Evolutionary conservation across 2,113 vertebrate genomes (phyloP).

Genomic region (Sus scrofa): DNA sequence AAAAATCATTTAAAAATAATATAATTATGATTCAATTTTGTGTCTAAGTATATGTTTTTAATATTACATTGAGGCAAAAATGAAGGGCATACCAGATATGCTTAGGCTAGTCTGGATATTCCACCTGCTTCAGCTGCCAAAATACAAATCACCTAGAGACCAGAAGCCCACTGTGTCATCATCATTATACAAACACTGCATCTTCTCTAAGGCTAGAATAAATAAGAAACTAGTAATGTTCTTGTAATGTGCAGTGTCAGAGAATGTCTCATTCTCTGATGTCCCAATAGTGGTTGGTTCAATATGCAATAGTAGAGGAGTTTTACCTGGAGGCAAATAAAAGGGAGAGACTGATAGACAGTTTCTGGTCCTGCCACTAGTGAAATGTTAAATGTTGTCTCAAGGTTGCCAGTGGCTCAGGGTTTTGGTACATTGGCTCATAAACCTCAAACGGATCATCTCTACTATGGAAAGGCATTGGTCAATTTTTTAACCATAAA

Average conservation of each 20-base stretch:
- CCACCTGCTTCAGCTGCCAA: background rate
- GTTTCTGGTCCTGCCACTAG: background rate
- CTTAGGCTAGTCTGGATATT: background rate
- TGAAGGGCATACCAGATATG: background rate
- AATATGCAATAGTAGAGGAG: background rate
- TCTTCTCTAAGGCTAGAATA: background rate
- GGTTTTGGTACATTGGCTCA: background rate
- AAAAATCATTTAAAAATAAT: no score
- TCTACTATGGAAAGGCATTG: background rate
- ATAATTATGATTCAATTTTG: background rate
- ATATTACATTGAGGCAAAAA: background rate
- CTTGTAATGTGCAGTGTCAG: background rate
- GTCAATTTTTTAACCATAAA: background rate
- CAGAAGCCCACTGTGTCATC: background rate
- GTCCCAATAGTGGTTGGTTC: background rate
- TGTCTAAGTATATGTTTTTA: background rate
- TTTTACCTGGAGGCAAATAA: conserved; percentile 1
- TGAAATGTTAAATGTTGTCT: background rate
- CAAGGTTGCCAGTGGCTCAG: background rate
- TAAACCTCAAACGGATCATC: background rate
- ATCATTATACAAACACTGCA: background rate
- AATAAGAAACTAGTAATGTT: background rate
- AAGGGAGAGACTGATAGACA: background rate
- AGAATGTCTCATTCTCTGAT: background rate
- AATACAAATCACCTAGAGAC: background rate